Percentiles rank a stretch among this genome's conserved stretches.
Evolutionary conservation across 2,797 vertebrate species (phyloP).

Genomic region (Triplophysa bombifrons): DNA sequence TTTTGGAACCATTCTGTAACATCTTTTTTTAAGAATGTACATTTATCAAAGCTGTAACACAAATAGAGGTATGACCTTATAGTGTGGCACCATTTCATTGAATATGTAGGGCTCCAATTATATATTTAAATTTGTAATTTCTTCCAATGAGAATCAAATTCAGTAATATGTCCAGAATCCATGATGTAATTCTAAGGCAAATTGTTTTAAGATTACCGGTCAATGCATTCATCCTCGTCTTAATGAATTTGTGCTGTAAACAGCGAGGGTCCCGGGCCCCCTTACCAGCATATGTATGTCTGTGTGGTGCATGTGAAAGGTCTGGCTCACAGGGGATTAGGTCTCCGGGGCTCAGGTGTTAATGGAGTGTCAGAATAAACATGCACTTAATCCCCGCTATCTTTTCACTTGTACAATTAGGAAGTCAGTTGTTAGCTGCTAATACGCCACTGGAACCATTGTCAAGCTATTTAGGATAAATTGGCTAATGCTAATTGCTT

Average conservation of each 20-base stretch:
- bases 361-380: constrained; percentile 61
- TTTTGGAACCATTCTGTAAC: no score
- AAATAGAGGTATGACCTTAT: no score
- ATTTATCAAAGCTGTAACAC: no score
- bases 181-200: background rate
- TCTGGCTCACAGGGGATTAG: constrained; percentile 46
- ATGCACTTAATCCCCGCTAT: constrained; percentile 55
- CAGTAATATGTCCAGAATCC: background rate
- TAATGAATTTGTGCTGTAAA: constrained; percentile 20
- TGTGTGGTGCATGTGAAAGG: constrained; percentile 55
- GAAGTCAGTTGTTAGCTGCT: constrained; percentile 57
- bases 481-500: constrained; percentile 57
- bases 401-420: constrained; percentile 59
- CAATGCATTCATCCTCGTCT: background rate
- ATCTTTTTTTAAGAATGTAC: no score
- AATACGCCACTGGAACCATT: constrained; percentile 47
- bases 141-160: background rate
- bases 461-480: constrained; percentile 51
- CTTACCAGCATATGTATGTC: constrained; percentile 14
- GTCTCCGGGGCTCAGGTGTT: constrained; percentile 47
- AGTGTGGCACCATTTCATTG: background rate
- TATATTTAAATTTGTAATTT: background rate
- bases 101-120: background rate
- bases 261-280: constrained; percentile 26
- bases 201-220: constrained; percentile 3